A percentile compares a stretch with the other conserved stretches of the same genome.
These are phyloP conservation scores for Gymnarchus niloticus DNA, from an alignment of 2,113 vertebrate genomes.

Conservation along the genomic window DNA sequence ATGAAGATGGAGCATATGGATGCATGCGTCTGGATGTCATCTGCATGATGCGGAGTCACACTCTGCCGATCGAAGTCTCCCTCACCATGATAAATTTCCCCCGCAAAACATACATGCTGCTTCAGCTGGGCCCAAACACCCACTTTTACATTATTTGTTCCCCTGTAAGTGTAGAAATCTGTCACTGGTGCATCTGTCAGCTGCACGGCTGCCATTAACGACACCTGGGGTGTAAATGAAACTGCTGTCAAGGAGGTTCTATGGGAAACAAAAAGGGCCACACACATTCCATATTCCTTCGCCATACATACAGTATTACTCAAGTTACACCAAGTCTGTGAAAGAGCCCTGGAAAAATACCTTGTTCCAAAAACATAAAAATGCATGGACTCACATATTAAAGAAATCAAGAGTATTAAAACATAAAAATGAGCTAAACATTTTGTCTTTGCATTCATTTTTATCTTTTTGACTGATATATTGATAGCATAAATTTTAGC, in stretches of 20 bases:
- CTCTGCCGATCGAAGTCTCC: not conserved
- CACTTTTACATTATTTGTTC: not conserved
- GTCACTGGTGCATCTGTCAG: no score
- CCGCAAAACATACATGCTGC: not conserved
- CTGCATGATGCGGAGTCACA: not conserved
- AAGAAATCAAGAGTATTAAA: not conserved
- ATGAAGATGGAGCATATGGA: no score
- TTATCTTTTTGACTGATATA: not conserved
- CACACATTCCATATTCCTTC: not conserved
- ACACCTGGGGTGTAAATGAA: not conserved
- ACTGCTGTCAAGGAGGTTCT: not conserved
- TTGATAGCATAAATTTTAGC: not conserved
- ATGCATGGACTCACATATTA: no score
- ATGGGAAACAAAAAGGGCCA: not conserved
- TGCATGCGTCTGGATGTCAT: not conserved
- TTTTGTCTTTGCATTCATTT: no score
- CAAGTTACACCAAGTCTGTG: not conserved
- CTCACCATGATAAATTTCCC: no score
- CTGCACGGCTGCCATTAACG: not conserved
- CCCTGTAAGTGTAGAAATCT: not conserved
- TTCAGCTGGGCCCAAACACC: not conserved
- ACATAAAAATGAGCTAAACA: not conserved
- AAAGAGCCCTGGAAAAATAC: not conserved
- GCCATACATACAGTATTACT: not conserved
- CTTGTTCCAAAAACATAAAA: not conserved